These are phyloP conservation scores for Platysteira castanea DNA, from an alignment of 2,113 vertebrate genomes.

Conservation along the genomic window DNA sequence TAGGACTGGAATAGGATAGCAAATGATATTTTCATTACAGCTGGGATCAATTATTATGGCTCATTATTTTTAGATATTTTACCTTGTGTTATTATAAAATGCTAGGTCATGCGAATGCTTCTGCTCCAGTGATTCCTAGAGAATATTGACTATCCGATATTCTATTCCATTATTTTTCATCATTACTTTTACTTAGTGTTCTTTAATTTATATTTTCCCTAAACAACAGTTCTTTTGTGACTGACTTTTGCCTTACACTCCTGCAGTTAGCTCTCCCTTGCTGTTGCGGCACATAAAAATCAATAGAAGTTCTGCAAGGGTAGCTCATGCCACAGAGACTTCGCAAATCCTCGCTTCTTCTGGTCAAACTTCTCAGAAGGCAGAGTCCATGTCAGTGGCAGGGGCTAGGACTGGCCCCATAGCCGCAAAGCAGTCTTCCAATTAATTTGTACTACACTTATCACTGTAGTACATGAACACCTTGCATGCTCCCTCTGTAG, in stretches of 20 bases:
- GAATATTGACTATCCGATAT: background rate
- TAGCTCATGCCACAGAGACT: background rate
- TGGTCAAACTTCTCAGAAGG: background rate
- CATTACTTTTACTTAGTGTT: background rate
- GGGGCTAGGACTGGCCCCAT: background rate
- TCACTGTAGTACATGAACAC: background rate
- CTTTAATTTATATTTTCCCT: background rate
- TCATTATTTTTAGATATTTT: slow-evolving; percentile 34
- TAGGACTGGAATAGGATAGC: background rate
- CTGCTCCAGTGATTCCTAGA: background rate
- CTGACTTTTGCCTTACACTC: background rate
- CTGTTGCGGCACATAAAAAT: background rate
- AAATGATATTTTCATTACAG: background rate
- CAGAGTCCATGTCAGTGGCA: background rate
- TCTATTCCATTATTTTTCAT: background rate
- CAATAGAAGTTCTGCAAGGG: background rate
- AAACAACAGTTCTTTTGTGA: background rate
- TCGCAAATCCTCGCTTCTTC: background rate
- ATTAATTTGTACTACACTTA: background rate
- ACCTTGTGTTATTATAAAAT: background rate
- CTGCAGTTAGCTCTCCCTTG: background rate
- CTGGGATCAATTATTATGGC: background rate
- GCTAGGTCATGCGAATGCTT: background rate
- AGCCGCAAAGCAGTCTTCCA: background rate
- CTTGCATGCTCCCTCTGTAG: background rate